These are phyloP conservation scores for Acrobasis consociella DNA, from an alignment of 2,888 invertebrate species.

Conservation along the genomic window DNA sequence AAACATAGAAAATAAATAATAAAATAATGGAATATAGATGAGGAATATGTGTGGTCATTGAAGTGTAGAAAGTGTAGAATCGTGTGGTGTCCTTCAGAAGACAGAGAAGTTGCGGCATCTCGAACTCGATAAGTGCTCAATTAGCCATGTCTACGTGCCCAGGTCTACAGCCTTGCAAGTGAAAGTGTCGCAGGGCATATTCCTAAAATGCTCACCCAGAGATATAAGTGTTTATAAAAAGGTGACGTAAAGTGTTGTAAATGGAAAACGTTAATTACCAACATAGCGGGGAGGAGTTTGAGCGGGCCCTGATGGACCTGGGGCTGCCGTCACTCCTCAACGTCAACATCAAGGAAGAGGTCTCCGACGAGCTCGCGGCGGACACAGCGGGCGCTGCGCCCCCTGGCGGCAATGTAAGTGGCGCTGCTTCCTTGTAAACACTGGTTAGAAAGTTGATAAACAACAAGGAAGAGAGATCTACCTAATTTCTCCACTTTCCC, in stretches of 20 bases:
- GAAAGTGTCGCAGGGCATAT: conserved; percentile 54
- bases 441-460: conserved; percentile 31
- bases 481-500: conserved; percentile 8
- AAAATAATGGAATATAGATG: conserved; percentile 9
- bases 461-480: conserved; percentile 19
- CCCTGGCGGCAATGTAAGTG: conserved; percentile 53
- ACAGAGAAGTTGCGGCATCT: conserved; percentile 52
- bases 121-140: conserved; percentile 51
- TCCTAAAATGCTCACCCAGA: conserved; percentile 51
- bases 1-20: conserved; percentile 3
- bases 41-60: background rate
- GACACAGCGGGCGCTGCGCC: conserved; percentile 40
- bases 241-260: conserved; percentile 38
- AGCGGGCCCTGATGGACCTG: conserved; percentile 76
- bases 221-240: conserved; percentile 44
- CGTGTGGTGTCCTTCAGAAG: conserved; percentile 33
- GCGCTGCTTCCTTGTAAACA: conserved; percentile 19
- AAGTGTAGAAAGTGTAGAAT: background rate
- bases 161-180: conserved; percentile 57
- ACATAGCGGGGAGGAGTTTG: conserved; percentile 72
- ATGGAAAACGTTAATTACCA: conserved; percentile 74
- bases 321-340: conserved; percentile 65
- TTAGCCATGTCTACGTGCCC: conserved; percentile 70
- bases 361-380: conserved; percentile 62
- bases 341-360: conserved; percentile 76